Base-by-base conservation (phyloP, 2,888 invertebrate species). In the Phengaris alcon region DNA sequence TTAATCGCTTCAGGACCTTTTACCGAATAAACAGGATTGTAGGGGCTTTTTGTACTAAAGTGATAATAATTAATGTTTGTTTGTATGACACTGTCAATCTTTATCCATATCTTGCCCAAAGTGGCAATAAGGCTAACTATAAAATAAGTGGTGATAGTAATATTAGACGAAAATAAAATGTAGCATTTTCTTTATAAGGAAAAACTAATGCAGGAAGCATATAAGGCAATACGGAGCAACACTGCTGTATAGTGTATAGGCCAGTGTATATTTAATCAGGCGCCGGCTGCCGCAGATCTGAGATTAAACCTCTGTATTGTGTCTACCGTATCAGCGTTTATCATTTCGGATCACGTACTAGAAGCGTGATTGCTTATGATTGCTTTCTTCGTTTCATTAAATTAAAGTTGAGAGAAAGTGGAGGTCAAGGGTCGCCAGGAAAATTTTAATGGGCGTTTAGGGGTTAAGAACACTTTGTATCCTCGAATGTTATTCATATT, bases 321-420 rank as follows among this genome's bases (percentile, higher is more conserved):
- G 74, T 74, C 75, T 76, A 78, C 75, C 64, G 64, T 76, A 80
- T 77, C 74, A 79, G 78, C 80, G 81, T 78, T 79, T 82, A 84
- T 86, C 82, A 85, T 86, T 86, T 87, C 86, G 77, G 77, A 82
- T 87, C 88, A 86, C 87, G 87, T 88, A 77, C 76, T 80, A 79
- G 78, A 77, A 81, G 81, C 82, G 82, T 81, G 77, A 83, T 75
- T 77, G 81, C 87, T 88, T 86, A 86, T 80, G 59, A 80, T 81
- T 77, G 80, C 77, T 64, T 64, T 44, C 64, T 64, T 64, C 35
- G 13, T 12, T 64, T 9, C 13, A 64, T 64, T 64, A 64, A 64
- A 64, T 10, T 59, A 64, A 6, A 35, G 12, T 44, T 64, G 22
- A 22, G 59, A 7, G 10, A 59, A 35, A 64, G 3, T 44, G 12